Percentiles rank a stretch among this genome's conserved stretches.
Conservation (phyloP, 2,113 vertebrate species). For the Hippocampus mohnikei region DNA sequence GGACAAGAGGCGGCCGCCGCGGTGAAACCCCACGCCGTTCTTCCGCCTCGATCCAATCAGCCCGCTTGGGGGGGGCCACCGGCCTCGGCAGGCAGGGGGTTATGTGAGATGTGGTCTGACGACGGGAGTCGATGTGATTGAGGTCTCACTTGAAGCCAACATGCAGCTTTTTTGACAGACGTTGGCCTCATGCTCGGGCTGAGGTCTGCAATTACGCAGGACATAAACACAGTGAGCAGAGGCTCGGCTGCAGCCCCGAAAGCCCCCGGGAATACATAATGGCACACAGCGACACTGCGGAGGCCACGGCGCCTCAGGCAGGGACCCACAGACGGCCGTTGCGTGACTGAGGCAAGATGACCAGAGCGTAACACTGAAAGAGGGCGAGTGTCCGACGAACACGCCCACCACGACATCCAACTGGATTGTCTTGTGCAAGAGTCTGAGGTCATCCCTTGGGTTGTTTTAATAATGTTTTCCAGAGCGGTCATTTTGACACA, state of each 20-base stretch:
- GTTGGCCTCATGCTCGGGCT: conserved; percentile 63
- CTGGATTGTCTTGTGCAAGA: conserved; percentile 8
- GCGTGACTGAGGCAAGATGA: conserved; percentile 55
- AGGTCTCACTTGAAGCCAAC: conserved; percentile 48
- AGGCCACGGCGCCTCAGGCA: conserved; percentile 56
- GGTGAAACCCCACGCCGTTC: conserved; percentile 49
- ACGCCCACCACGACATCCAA: conserved; percentile 11
- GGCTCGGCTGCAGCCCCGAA: conserved; percentile 41
- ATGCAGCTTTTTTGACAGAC: conserved; percentile 66
- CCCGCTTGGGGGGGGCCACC: conserved; percentile 25
- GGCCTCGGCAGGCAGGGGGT: conserved; percentile 42
- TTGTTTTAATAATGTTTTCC: background rate
- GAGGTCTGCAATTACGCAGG: conserved; percentile 71
- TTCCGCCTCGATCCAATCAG: conserved; percentile 44
- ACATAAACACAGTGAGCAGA: conserved; percentile 64
- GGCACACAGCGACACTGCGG: conserved; percentile 30
- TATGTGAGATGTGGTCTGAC: conserved; percentile 49
- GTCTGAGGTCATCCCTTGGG: background rate
- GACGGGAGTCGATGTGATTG: conserved; percentile 63
- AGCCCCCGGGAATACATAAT: conserved; percentile 57
- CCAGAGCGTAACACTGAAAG: conserved; percentile 15
- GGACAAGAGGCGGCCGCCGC: background rate
- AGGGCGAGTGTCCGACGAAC: conserved; percentile 22
- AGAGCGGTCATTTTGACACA: background rate
- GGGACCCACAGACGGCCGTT: conserved; percentile 36